Conservation (phyloP, 2,113 vertebrate species). For the Xiphophorus couchianus region DNA sequence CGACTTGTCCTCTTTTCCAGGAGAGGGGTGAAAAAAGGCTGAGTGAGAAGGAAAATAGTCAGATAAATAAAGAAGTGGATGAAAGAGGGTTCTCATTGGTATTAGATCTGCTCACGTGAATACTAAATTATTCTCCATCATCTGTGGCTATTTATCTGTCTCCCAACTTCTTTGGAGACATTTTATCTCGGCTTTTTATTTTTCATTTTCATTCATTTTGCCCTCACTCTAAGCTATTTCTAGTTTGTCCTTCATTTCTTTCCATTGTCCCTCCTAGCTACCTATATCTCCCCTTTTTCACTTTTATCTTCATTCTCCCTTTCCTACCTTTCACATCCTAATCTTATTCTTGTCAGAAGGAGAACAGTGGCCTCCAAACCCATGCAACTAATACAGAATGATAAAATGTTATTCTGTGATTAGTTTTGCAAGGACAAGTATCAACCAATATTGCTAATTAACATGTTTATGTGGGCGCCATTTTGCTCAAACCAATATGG, state of each 20-base stretch:
- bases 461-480: no score
- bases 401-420: neutral
- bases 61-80: constrained; percentile 10
- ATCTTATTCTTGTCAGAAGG: constrained; percentile 19
- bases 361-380: constrained; percentile 5
- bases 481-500: no score
- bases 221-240: neutral
- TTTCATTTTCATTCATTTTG: constrained; percentile 1
- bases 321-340: neutral
- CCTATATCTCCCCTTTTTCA: constrained; percentile 1
- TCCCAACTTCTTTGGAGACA: neutral
- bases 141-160: constrained; percentile 20
- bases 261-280: neutral
- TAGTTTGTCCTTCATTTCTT: neutral
- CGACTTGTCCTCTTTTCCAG: constrained; percentile 39
- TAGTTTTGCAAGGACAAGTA: neutral
- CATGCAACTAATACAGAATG: neutral
- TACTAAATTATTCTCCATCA: constrained; percentile 33
- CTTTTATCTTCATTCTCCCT: constrained; percentile 9
- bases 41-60: constrained; percentile 13
- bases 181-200: neutral
- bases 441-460: no score
- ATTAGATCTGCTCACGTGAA: constrained; percentile 45
- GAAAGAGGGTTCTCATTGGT: constrained; percentile 27
- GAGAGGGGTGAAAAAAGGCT: constrained; percentile 39